Evolutionary conservation across 2,888 invertebrate species (phyloP).

Genomic region (Parasteatoda lunata): DNA sequence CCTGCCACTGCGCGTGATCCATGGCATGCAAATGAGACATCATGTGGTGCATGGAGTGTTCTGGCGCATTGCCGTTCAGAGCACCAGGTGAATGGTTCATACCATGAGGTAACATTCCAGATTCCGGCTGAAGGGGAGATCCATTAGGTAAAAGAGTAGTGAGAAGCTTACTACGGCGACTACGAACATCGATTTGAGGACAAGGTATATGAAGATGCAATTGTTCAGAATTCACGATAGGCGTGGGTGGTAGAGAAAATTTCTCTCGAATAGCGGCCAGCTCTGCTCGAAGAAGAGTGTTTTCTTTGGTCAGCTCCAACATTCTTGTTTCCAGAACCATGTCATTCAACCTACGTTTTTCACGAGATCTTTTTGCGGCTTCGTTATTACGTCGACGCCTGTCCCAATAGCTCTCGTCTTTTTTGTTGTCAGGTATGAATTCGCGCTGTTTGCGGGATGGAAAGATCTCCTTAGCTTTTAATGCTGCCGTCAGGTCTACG

Average conservation of each 20-base stretch:
- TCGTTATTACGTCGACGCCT: constrained; percentile 95
- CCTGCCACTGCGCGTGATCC: constrained; percentile 59
- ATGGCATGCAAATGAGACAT: constrained; percentile 56
- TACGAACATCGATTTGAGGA: constrained; percentile 52
- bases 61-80: constrained; percentile 6
- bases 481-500: constrained; percentile 52
- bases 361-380: constrained; percentile 96
- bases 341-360: constrained; percentile 95
- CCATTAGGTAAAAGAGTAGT: constrained; percentile 58
- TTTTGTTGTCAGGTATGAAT: constrained; percentile 96
- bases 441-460: constrained; percentile 88
- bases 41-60: constrained; percentile 36
- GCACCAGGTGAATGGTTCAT: constrained; percentile 18
- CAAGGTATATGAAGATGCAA: constrained; percentile 78
- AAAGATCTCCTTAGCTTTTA: constrained; percentile 62
- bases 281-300: constrained; percentile 93
- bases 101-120: constrained; percentile 1
- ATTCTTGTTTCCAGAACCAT: constrained; percentile 96
- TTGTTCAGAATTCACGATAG: constrained; percentile 88
- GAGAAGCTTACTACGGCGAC: constrained; percentile 67
- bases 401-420: constrained; percentile 98
- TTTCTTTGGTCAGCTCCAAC: constrained; percentile 94
- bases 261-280: constrained; percentile 93
- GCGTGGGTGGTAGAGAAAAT: constrained; percentile 90
- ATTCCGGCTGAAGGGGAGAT: constrained; percentile 11